Base-by-base conservation (phyloP, 2,888 invertebrate species). In the Bursaphelenchus okinawaensis region DNA sequence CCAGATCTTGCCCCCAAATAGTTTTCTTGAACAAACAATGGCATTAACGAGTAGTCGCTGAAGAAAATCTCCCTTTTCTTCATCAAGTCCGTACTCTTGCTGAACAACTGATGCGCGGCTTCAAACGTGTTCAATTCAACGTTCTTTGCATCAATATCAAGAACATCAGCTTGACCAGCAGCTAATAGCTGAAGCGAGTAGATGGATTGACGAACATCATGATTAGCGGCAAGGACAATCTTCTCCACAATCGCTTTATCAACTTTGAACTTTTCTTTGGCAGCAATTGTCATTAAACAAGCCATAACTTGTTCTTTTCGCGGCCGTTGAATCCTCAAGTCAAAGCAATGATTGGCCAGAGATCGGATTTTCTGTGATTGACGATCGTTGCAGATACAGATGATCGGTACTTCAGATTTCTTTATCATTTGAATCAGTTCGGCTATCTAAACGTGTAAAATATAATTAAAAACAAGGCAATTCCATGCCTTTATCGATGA, bases 331-430 rank as follows among this genome's bases (percentile, higher is more conserved):
- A 95, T 95, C 29, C 87, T 79, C 63, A 99, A 85, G 83, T 98
- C 96, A 83, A 90, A 95, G 83, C 94, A 94, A 83, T 98, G 90
- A 84, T 92, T 93, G 58, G 90, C 89, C 8, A 99, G 87, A 0
- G 92, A 90, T 64, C 93, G 88, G 86, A 99, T 93, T 86, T 90
- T 90, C 59, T 65, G 68, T 1, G 65, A 69, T 40, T 84, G 83
- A 54, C 95, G 87, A 85, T 99, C 96, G 83, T 99, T 99, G 85
- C 98, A 99, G 88, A 96, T 95, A 84, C 96, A 94, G 77, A 95
- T 89, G 62, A 95, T 89, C 0, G 94, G 94, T 65, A 93, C 88
- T 20, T 89, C 89, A 0, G 92, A 87, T 0, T 87, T 86, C 84
- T 95, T 98, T 69, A 99, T 95, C 22, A 99, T 86, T 9, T 86